Evolutionary conservation across 2,797 vertebrate genomes (phyloP).

Genomic region (Myotis planiceps): DNA sequence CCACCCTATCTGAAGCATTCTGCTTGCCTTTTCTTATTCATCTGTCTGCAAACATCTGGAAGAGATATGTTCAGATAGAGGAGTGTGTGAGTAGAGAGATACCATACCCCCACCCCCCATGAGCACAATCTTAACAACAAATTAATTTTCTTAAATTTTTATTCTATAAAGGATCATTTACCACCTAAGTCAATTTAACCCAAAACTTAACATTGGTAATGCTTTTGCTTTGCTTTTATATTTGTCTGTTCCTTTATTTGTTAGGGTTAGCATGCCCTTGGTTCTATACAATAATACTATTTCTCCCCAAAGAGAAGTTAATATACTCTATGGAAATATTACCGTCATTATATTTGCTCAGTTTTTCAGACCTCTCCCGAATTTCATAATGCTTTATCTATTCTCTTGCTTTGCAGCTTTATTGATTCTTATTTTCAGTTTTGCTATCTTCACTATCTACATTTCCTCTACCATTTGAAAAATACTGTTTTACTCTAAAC

Average conservation of each 20-base stretch:
- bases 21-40: background rate
- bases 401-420: background rate
- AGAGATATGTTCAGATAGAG: background rate
- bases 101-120: too few relatives aligned
- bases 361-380: background rate
- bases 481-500: conserved; percentile 40
- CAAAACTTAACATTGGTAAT: background rate
- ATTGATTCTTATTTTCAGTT: conserved; percentile 23
- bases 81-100: accelerated
- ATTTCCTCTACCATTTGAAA: background rate
- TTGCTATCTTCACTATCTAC: background rate
- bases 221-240: background rate
- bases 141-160: background rate
- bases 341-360: background rate
- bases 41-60: background rate
- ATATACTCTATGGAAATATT: conserved; percentile 4
- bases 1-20: background rate
- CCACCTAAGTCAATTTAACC: background rate
- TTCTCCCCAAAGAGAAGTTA: conserved; percentile 43
- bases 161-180: background rate
- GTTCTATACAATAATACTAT: background rate
- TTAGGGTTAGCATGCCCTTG: background rate
- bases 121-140: background rate
- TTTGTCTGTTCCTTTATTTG: background rate
- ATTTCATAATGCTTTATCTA: background rate